A percentile compares a stretch with the other conserved stretches of the same genome.
Evolutionary conservation across 2,113 vertebrate genomes (phyloP).

Genomic region (Equus quagga): DNA sequence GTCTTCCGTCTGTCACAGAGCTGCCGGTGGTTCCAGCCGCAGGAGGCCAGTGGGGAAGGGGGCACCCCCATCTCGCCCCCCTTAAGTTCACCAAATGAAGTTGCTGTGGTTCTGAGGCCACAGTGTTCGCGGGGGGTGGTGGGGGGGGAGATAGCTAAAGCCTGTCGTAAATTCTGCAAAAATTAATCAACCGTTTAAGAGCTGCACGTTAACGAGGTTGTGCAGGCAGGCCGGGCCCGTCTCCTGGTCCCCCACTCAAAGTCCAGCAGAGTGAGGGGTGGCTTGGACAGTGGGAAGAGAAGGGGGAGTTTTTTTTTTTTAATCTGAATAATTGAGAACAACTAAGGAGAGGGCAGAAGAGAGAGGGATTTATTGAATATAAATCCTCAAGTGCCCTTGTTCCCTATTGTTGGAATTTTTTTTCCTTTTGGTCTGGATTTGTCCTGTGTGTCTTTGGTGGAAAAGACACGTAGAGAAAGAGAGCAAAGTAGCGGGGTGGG

Average conservation of each 20-base stretch:
- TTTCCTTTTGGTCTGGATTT: slow-evolving; percentile 89
- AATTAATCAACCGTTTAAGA: slow-evolving; percentile 99
- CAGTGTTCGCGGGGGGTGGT: slow-evolving; percentile 59
- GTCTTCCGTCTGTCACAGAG: neutral
- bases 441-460: slow-evolving; percentile 96
- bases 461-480: slow-evolving; percentile 88
- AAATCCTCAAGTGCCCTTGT: slow-evolving; percentile 88
- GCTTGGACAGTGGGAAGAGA: neutral
- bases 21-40: slow-evolving; percentile 32
- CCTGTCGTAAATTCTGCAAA: slow-evolving; percentile 91
- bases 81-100: slow-evolving; percentile 82
- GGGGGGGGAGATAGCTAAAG: slow-evolving; percentile 72
- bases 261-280: slow-evolving; percentile 71
- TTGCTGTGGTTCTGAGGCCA: slow-evolving; percentile 78
- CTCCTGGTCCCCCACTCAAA: slow-evolving; percentile 77
- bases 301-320: slow-evolving; percentile 59
- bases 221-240: slow-evolving; percentile 93
- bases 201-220: slow-evolving; percentile 95
- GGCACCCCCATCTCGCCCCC: neutral
- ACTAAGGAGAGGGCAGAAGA: slow-evolving; percentile 78
- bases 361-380: slow-evolving; percentile 85
- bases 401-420: slow-evolving; percentile 89
- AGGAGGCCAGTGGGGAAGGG: neutral
- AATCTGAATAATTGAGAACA: slow-evolving; percentile 89
- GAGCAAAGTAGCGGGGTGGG: slow-evolving; percentile 81